Evolutionary conservation across 1,140 invertebrate genomes (phyloP).

Genomic region (Drosophila obscura): DNA sequence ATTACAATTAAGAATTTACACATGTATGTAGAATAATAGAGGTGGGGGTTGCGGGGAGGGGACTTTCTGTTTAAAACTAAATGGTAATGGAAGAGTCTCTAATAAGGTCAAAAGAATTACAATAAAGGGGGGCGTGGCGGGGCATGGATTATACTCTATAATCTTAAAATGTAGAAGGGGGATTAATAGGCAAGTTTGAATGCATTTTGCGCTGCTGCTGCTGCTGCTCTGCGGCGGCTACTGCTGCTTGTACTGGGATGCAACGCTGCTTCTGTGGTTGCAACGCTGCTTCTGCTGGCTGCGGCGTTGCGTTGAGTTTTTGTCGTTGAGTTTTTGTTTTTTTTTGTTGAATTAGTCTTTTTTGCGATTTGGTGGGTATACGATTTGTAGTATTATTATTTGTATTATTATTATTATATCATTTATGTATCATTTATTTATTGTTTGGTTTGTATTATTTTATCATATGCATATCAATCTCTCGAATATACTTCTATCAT

Average conservation of each 20-base stretch:
- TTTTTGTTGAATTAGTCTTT: constrained; percentile 73
- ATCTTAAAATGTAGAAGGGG: constrained; percentile 66
- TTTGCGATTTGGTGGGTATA: constrained; percentile 78
- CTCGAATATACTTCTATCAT: constrained; percentile 33
- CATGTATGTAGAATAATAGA: constrained; percentile 24
- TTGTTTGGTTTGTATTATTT: constrained; percentile 41
- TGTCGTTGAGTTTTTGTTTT: constrained; percentile 69
- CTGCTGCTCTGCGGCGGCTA: constrained; percentile 18
- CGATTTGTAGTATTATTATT: constrained; percentile 60
- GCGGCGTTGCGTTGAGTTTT: constrained; percentile 59
- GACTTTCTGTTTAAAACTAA: constrained; percentile 50
- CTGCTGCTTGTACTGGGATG: neutral
- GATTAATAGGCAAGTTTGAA: constrained; percentile 66
- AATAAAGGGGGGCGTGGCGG: constrained; percentile 23
- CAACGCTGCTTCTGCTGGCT: constrained; percentile 9
- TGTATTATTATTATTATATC: constrained; percentile 30
- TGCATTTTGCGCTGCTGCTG: constrained; percentile 70
- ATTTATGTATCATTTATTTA: constrained; percentile 11
- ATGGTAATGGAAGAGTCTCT: constrained; percentile 74
- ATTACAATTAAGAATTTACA: constrained; percentile 51
- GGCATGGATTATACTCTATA: constrained; percentile 9
- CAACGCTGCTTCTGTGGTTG: neutral
- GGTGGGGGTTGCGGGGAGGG: neutral
- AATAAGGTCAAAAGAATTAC: constrained; percentile 49
- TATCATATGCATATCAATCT: constrained; percentile 18